Evolutionary conservation across 2,113 vertebrate genomes (phyloP).

Genomic region (Piaya cayana): DNA sequence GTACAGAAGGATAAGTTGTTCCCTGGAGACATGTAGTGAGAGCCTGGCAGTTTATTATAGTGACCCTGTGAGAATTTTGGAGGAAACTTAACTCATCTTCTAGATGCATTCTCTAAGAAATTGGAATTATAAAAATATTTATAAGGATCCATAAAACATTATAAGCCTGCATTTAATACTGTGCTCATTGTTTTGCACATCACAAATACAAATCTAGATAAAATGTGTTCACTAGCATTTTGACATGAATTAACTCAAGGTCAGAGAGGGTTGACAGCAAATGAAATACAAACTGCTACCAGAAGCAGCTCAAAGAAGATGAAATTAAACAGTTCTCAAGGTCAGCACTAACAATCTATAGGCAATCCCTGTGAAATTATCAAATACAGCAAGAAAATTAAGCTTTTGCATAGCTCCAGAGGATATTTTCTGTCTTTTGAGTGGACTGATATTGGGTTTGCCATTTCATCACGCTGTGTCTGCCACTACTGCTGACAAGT

Average conservation of each 20-base stretch:
- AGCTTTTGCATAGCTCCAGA: not conserved
- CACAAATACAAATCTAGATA: not conserved
- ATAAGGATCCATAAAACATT: not conserved
- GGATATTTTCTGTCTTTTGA: not conserved
- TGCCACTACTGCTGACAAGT: not conserved
- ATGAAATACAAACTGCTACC: not conserved
- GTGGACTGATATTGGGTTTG: not conserved
- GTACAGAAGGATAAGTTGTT: not conserved
- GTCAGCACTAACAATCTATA: not conserved
- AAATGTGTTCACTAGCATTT: not conserved
- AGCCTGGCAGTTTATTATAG: not conserved
- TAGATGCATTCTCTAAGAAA: not conserved
- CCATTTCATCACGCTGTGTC: not conserved
- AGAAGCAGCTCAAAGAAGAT: not conserved
- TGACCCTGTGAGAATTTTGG: not conserved
- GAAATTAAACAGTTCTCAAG: not conserved
- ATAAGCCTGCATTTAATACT: not conserved
- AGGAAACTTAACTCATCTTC: not conserved
- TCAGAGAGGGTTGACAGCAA: not conserved
- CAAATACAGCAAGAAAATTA: not conserved
- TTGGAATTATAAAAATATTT: not conserved
- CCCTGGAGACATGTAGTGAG: not conserved
- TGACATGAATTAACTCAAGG: constrained; percentile 12
- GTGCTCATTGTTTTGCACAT: not conserved
- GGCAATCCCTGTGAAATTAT: not conserved